Percentiles rank a stretch among this genome's conserved stretches.
Evolutionary conservation across 1,140 invertebrate species (phyloP).

Genomic region (Ceratina japonica): DNA sequence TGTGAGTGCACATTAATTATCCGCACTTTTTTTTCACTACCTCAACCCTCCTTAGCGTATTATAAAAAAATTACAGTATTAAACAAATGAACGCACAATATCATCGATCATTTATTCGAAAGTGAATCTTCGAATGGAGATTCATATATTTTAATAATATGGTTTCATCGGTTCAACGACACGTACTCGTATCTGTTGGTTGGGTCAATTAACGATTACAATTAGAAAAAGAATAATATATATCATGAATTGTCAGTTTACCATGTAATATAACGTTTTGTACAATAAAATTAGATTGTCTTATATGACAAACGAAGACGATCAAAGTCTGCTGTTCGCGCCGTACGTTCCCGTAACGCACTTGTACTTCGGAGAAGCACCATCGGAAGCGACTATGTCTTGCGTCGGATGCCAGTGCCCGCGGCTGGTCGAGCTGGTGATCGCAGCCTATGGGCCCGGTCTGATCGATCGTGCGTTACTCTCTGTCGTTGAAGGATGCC

Average conservation of each 20-base stretch:
- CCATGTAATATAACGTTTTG: neutral
- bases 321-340: slow-evolving; percentile 66
- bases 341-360: slow-evolving; percentile 73
- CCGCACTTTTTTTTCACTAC: neutral
- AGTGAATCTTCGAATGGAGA: too few relatives aligned
- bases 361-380: slow-evolving; percentile 74
- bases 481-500: slow-evolving; percentile 67
- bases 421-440: slow-evolving; percentile 70
- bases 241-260: too few relatives aligned
- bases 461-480: slow-evolving; percentile 69
- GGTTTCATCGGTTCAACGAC: too few relatives aligned
- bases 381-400: slow-evolving; percentile 61
- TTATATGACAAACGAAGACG: slow-evolving; percentile 72
- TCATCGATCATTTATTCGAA: too few relatives aligned
- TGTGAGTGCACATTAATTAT: slow-evolving; percentile 65
- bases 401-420: slow-evolving; percentile 69
- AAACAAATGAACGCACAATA: too few relatives aligned
- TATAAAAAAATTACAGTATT: too few relatives aligned
- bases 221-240: too few relatives aligned
- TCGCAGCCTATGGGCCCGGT: slow-evolving; percentile 69
- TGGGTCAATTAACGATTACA: too few relatives aligned
- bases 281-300: slow-evolving; percentile 59
- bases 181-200: too few relatives aligned
- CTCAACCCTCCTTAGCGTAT: neutral
- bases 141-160: too few relatives aligned